Percentiles rank a stretch among this genome's conserved stretches.
These are phyloP conservation scores for Pangasius larnaudii DNA, from an alignment of 2,797 vertebrate species.

Conservation along the genomic window DNA sequence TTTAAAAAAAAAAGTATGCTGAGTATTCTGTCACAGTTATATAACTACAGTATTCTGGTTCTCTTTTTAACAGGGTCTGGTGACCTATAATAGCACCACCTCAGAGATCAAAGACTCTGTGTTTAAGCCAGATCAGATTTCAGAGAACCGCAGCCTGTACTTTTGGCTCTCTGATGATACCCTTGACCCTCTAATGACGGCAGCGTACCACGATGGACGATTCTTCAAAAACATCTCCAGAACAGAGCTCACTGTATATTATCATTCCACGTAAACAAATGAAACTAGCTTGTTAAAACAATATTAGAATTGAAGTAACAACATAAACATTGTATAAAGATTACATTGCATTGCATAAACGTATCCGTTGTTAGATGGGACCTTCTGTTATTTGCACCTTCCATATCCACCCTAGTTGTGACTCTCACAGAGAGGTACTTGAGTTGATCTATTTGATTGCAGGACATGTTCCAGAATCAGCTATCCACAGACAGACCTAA, in stretches of 20 bases:
- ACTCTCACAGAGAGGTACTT: not conserved
- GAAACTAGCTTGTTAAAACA: not conserved
- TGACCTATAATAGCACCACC: slow-evolving; percentile 72
- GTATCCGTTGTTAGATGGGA: not conserved
- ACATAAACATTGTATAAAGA: not conserved
- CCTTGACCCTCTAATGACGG: slow-evolving; percentile 74
- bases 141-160: slow-evolving; percentile 82
- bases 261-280: not conserved
- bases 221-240: slow-evolving; percentile 73
- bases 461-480: slow-evolving; percentile 70
- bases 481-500: slow-evolving; percentile 61
- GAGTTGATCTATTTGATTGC: slow-evolving; percentile 19
- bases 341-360: not conserved
- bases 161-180: slow-evolving; percentile 86
- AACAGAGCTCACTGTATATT: slow-evolving; percentile 75
- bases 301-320: not conserved
- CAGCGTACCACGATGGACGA: slow-evolving; percentile 77
- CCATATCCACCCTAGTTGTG: not conserved
- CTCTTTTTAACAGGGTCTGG: slow-evolving; percentile 71
- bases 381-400: not conserved
- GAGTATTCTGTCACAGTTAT: not conserved
- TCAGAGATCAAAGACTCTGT: slow-evolving; percentile 68
- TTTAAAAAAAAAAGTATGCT: not conserved
- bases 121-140: slow-evolving; percentile 78
- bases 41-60: not conserved